Evolutionary conservation across 2,888 invertebrate species (phyloP).

Genomic region (Gastracanthus pulcherrimus): DNA sequence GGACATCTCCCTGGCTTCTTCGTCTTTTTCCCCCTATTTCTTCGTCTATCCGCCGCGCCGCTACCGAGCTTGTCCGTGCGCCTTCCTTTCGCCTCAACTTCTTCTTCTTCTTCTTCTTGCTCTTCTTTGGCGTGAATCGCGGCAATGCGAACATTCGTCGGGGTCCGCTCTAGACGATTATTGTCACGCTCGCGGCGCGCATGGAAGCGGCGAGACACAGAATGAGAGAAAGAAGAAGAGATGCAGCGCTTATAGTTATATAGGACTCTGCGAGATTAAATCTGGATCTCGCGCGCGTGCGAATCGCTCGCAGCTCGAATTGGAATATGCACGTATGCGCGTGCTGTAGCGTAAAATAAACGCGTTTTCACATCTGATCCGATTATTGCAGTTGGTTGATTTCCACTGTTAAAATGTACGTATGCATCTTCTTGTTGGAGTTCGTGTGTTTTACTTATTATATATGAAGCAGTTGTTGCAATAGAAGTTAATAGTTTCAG

Average conservation of each 20-base stretch:
- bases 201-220: not conserved
- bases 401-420: too few species aligned
- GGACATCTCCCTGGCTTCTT: conserved; percentile 64
- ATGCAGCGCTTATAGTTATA: too few species aligned
- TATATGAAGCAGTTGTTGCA: too few species aligned
- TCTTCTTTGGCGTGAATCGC: not conserved
- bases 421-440: too few species aligned
- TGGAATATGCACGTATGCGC: not conserved
- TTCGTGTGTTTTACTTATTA: too few species aligned
- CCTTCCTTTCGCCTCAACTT: too few species aligned
- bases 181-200: not conserved
- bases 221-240: conserved; percentile 36
- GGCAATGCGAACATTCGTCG: not conserved
- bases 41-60: not conserved
- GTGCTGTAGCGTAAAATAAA: not conserved
- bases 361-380: too few species aligned
- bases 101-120: not conserved
- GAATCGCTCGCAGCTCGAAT: not conserved
- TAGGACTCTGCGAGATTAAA: conserved; percentile 22
- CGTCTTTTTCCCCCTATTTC: too few species aligned
- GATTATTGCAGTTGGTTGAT: too few species aligned
- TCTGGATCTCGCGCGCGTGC: not conserved
- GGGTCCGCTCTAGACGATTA: conserved; percentile 4
- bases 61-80: not conserved
- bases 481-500: too few species aligned